Evolutionary conservation across 2,113 vertebrate genomes (phyloP), one percentile per base, ranked within the genome.

Genomic region (Serinus canaria): DNA sequence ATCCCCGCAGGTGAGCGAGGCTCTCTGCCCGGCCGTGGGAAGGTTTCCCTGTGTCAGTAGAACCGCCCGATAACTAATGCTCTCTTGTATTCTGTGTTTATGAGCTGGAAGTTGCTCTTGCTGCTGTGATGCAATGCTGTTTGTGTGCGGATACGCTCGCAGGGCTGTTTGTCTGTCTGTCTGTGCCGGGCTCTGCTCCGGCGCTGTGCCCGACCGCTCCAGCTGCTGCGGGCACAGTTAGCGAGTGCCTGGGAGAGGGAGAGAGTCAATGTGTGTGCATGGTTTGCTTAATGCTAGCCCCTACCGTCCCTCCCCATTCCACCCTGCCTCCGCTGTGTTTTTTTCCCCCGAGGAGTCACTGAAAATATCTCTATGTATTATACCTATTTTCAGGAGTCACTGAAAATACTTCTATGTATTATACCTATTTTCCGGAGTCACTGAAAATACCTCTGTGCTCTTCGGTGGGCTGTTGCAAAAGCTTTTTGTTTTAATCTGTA

Each of bases 201-300:
- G 28, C 30, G 20, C 3, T 5, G 13, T 0, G 0, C 1, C n/a
- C 25, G 11, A 23, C 13, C 1, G 0, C 20, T 7, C 5, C 3
- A 4, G 62, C 10, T 60, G 39, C 0, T 6, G 13, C 5, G 63
- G 14, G n/a, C 25, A 4, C 4, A 50, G 5, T 3, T 5, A 20
- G 7, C 4, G 12, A 33, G 4, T 3, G 35, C 35, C 67, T 49
- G 9, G 31, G 33, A 17, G 11, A 13, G 44, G 3, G 1, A 10
- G 30, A 6, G 16, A 23, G 14, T 46, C 33, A 39, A 46, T 5
- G 15, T 69, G 24, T 13, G 39, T 19, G 11, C 7, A 2, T 39
- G 30, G 12, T 5, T 39, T 52, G 39, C 17, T 66, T 77, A 31
- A n/a, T 28, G 43, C 6, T 30, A 10, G 6, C 46, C 87, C 10